Evolutionary conservation across 2,888 invertebrate genomes (phyloP), one percentile per base, ranked within the genome.

Genomic region (Calameuta pallipes): DNA sequence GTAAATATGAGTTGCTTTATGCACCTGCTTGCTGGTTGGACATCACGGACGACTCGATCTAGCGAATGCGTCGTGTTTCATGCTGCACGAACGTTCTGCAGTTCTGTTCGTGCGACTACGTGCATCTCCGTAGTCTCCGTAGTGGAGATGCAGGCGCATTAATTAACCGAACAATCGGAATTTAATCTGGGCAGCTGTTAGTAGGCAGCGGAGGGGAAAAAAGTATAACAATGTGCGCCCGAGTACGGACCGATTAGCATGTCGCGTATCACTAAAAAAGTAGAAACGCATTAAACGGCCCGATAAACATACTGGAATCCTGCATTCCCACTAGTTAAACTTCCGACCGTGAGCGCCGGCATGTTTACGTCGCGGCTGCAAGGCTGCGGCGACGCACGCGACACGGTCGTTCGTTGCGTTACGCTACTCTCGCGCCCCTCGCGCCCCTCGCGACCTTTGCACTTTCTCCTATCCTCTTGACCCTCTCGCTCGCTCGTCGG

Each of bases 1-100:
- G 86, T 87, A 86, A 89, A 87, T 88, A 87, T 87, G 81, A 87
- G 81, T 83, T 83, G 81, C 84, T 86, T 83, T 82, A 84, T 85
- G 82, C 85, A 85, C 84, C 85, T 80, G 82, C 79, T 82, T 68
- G 79, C 81, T 31, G 12, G 12, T 70, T 41, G 41, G 33, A 70
- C 33, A 31, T n/a, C 70, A 33, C 4, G 30, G 70, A 70, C 70
- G 70, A 70, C 30, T 70, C 70, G 30, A 30, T 70, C 15, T 0
- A 70, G 30, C 70, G 41, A 41, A 41, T 41, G 13, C 41, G 41
- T 41, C 41, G 41, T 15, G 15, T 41, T 41, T 41, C 41, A 41
- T 41, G 41, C 41, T 41, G 41, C 41, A 41, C 41, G 41, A 41
- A 41, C 41, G 41, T 33, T 33, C 33, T 33, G 33, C 3, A 15